Percentiles rank a stretch among this genome's conserved stretches.
Evolutionary conservation across 2,797 vertebrate species (phyloP).

Genomic region (Trematomus bernacchii): DNA sequence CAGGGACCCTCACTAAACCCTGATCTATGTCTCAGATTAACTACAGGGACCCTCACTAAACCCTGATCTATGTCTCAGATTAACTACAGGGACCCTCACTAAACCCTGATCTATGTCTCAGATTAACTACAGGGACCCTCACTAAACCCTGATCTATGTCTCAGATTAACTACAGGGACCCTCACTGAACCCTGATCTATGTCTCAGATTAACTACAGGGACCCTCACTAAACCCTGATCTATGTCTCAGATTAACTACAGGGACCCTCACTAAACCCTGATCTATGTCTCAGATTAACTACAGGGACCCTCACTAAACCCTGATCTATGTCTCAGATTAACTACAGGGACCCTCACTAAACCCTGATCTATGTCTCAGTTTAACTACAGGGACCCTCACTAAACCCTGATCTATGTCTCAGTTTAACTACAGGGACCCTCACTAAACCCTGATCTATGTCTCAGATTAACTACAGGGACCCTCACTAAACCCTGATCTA

Average conservation of each 20-base stretch:
- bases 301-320: constrained; percentile 80
- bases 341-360: too few species aligned
- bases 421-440: background rate
- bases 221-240: constrained; percentile 85
- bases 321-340: constrained; percentile 72
- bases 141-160: too few species aligned
- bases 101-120: too few species aligned
- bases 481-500: constrained; percentile 82
- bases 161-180: background rate
- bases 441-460: background rate
- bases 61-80: constrained; percentile 72
- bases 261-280: constrained; percentile 87
- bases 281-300: constrained; percentile 85
- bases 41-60: constrained; percentile 84
- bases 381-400: too few species aligned
- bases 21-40: constrained; percentile 82
- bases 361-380: too few species aligned
- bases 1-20: constrained; percentile 88
- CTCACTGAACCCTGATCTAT: background rate
- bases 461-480: constrained; percentile 91
- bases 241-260: constrained; percentile 88
- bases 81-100: too few species aligned
- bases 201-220: constrained; percentile 90
- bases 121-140: too few species aligned
- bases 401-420: too few species aligned